A percentile compares a stretch with the other conserved stretches of the same genome.
Conservation (phyloP, 2,888 invertebrate genomes). For the Hemistola chrysoprasaria region DNA sequence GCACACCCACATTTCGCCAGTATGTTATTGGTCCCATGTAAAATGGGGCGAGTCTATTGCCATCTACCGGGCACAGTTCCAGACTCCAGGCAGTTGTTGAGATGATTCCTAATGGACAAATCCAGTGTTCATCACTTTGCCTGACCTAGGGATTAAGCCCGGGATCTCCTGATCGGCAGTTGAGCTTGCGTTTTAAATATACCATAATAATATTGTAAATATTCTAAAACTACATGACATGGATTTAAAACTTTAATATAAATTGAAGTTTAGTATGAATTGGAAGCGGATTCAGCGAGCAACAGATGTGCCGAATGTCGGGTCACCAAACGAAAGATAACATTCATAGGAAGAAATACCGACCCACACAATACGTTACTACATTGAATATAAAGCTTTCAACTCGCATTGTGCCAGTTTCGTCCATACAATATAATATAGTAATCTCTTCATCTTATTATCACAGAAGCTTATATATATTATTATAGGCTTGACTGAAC, state of each 20-base stretch:
- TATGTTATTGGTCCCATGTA: too few relatives aligned
- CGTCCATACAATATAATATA: conserved; percentile 5
- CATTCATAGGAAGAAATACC: conserved; percentile 45
- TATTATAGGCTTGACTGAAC: neutral
- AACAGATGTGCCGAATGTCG: conserved; percentile 41
- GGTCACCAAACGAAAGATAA: conserved; percentile 42
- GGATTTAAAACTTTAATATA: conserved; percentile 2
- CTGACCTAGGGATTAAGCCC: too few relatives aligned
- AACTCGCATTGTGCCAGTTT: conserved; percentile 10
- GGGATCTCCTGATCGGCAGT: too few relatives aligned
- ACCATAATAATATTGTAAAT: too few relatives aligned
- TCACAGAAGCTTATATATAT: conserved; percentile 2
- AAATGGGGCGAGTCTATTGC: too few relatives aligned
- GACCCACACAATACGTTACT: conserved; percentile 27
- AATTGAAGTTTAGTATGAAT: conserved; percentile 16
- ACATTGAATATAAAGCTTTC: conserved; percentile 19
- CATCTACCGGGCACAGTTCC: too few relatives aligned
- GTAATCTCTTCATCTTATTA: conserved; percentile 15
- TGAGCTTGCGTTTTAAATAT: too few relatives aligned
- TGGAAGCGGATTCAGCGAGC: conserved; percentile 24
- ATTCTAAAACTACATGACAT: too few relatives aligned
- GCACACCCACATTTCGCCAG: too few relatives aligned
- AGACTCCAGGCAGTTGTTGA: too few relatives aligned
- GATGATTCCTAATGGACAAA: too few relatives aligned
- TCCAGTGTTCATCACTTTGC: too few relatives aligned